Percentiles rank a stretch among this genome's conserved stretches.
Conservation (phyloP, 2,888 invertebrate species). For the Sphinx pinastri region DNA sequence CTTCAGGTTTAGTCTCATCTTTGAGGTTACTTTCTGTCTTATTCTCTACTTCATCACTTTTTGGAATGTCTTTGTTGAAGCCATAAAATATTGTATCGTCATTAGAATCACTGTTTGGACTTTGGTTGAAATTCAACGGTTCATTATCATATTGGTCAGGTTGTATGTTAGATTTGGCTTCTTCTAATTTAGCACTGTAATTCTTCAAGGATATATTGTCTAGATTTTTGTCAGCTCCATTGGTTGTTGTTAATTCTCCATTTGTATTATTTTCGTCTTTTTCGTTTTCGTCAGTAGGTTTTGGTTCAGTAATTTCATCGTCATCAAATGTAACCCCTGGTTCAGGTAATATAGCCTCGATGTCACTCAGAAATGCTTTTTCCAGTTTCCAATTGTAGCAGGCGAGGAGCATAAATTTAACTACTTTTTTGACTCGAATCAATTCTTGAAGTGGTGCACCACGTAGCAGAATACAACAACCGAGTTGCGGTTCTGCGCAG, state of each 20-base stretch:
- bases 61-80: not conserved
- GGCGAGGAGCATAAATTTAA: conserved; percentile 91
- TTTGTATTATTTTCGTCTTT: conserved; percentile 34
- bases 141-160: not conserved
- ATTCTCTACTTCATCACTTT: conserved; percentile 28
- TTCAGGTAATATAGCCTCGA: conserved; percentile 83
- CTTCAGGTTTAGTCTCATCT: conserved; percentile 35
- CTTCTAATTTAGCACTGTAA: not conserved
- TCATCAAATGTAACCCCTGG: conserved; percentile 72
- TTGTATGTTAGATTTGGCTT: not conserved
- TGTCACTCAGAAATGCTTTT: conserved; percentile 95
- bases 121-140: conserved; percentile 30
- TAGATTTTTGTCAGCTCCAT: not conserved
- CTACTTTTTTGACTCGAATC: conserved; percentile 91
- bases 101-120: conserved; percentile 31
- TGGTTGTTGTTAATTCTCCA: not conserved
- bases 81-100: conserved; percentile 28
- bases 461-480: conserved; percentile 94
- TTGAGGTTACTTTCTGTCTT: conserved; percentile 32
- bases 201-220: not conserved
- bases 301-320: conserved; percentile 35
- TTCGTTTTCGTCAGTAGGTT: conserved; percentile 33
- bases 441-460: conserved; percentile 90
- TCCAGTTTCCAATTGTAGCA: conserved; percentile 97
- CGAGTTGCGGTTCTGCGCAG: conserved; percentile 91